Base-by-base conservation (phyloP, 2,888 invertebrate species). In the Drosophila mulleri region DNA sequence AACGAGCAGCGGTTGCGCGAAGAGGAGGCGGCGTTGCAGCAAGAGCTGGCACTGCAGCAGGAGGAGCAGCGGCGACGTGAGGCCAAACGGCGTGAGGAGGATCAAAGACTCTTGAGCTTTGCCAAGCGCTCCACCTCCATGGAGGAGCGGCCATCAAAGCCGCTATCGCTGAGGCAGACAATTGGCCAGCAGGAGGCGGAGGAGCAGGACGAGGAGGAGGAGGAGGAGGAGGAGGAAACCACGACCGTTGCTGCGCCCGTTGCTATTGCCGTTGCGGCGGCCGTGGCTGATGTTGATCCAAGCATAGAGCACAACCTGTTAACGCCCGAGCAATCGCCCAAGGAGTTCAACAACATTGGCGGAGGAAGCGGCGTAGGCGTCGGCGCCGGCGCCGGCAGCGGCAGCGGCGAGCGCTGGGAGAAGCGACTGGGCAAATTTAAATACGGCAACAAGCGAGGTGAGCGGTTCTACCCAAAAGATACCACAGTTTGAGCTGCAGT, bases 361-460 rank as follows among this genome's bases (percentile, higher is more conserved):
- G 67, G 71, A 44, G 63, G 88, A 61, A 92, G 91, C 42, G 11
- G 42, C 42, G 32, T 11, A 32, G 32, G 18, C 11, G 62, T 23
- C 20, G 20, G n/a, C n/a, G n/a, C 1, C 1, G 29, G 29, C 29
- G 3, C 7, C 29, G 26, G 29, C 29, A 92, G 91, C 75, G 92
- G 90, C 91, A 91, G 67, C 91, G 67, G 67, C 20, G 72, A 71
- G 4, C 67, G 78, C 90, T 87, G 91, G 88, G 91, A 92, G 73
- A 90, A 90, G 66, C 89, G 92, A 75, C 93, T 94, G 56, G 94
- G 91, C 64, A 93, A 94, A 91, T 92, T 94, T 63, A 94, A 94
- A 84, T 93, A 94, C 82, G 93, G 74, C 72, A 92, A 93, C 75
- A 92, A 94, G 82, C 94, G 94, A 94, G 94, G 94, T 94, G 90